A percentile compares a stretch with the other conserved stretches of the same genome.
Conservation (phyloP, 1,140 invertebrate species). For the Drosophila eugracilis region DNA sequence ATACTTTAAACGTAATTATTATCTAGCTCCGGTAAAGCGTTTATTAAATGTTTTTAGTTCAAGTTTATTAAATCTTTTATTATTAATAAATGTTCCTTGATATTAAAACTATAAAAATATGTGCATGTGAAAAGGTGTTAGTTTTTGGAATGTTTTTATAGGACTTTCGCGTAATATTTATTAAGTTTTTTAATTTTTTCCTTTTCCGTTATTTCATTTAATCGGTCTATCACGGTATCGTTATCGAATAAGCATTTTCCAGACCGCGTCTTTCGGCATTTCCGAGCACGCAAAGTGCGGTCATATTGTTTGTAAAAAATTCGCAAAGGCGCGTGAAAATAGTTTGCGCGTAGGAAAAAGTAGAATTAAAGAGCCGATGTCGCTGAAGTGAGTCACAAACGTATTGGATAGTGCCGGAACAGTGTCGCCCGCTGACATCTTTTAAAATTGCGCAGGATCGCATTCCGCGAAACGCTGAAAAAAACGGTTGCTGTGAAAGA, state of each 20-base stretch:
- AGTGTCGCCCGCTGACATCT: slow-evolving; percentile 8
- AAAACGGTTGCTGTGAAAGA: slow-evolving; percentile 22
- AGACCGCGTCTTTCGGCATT: slow-evolving; percentile 2
- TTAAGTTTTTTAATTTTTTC: no score
- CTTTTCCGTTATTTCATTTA: neutral
- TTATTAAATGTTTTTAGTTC: no score
- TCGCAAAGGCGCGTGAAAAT: slow-evolving; percentile 67
- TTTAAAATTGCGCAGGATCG: slow-evolving; percentile 30
- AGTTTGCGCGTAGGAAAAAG: slow-evolving; percentile 22
- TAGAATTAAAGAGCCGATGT: slow-evolving; percentile 15
- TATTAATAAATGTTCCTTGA: no score
- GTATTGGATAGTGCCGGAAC: slow-evolving; percentile 11
- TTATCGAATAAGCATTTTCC: neutral
- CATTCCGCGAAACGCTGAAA: slow-evolving; percentile 22
- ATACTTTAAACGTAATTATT: no score
- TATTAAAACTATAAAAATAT: no score
- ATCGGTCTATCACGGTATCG: neutral
- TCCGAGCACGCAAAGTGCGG: slow-evolving; percentile 1
- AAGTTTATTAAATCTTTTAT: no score
- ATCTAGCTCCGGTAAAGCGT: no score
- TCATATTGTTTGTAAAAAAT: slow-evolving; percentile 35
- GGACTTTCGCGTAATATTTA: no score
- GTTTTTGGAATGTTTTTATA: neutral
- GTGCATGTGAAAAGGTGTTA: no score
- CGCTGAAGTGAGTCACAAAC: slow-evolving; percentile 16